A percentile compares a stretch with the other conserved stretches of the same genome.
Evolutionary conservation across 1,140 invertebrate species (phyloP).

Genomic region (Aphis craccivora): DNA sequence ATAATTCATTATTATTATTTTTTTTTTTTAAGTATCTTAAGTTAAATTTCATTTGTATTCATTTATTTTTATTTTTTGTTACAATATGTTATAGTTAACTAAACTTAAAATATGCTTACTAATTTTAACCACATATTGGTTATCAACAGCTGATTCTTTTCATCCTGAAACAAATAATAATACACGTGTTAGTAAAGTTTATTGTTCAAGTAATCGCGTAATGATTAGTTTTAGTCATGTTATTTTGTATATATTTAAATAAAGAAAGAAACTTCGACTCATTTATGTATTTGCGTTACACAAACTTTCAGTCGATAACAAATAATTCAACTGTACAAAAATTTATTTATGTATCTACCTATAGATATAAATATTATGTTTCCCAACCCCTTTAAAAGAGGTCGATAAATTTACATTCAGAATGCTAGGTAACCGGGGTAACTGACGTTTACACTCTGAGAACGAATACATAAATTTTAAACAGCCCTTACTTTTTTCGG

Average conservation of each 20-base stretch:
- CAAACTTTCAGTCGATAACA: not conserved
- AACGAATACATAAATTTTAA: constrained; percentile 54
- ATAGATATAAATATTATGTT: constrained; percentile 43
- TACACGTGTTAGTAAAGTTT: not conserved
- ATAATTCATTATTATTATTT: not conserved
- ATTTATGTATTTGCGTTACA: not conserved
- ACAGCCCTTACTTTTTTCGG: constrained; percentile 8
- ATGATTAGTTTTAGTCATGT: not conserved
- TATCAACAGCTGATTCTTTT: constrained; percentile 91
- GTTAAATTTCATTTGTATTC: too few relatives aligned
- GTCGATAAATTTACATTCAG: constrained; percentile 45
- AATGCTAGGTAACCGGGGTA: not conserved
- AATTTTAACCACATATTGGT: constrained; percentile 92
- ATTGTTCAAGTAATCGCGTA: not conserved
- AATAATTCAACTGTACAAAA: not conserved
- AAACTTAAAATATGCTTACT: constrained; percentile 68
- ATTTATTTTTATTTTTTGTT: too few relatives aligned
- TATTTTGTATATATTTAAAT: not conserved
- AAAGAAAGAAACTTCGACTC: not conserved
- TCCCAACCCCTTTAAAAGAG: constrained; percentile 9
- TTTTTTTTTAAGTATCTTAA: not conserved
- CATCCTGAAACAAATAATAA: constrained; percentile 71
- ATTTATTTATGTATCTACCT: not conserved
- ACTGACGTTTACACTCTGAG: constrained; percentile 47
- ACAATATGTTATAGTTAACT: not conserved